Conservation (phyloP, 2,888 invertebrate genomes). For the Sepioteuthis lessoniana region DNA sequence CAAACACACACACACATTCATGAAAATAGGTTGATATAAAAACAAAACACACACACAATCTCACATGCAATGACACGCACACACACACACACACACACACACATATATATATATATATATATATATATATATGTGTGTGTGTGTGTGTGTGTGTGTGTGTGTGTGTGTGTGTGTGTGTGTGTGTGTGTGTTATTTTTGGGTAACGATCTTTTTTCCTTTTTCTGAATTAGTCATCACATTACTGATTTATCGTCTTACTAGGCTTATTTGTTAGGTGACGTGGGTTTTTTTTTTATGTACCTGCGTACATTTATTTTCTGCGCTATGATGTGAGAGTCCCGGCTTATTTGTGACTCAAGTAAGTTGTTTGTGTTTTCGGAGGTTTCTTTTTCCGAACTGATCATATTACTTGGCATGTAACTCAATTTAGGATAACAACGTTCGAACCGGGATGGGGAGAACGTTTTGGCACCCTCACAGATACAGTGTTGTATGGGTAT, state of each 20-base stretch:
- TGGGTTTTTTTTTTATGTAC: not conserved
- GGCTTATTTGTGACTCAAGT: not conserved
- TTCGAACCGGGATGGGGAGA: not conserved
- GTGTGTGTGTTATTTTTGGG: not conserved
- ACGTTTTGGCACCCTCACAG: not conserved
- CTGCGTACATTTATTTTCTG: not conserved
- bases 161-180: not conserved
- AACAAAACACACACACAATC: too few relatives aligned
- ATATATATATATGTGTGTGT: not conserved
- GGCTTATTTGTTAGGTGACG: not conserved
- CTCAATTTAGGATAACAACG: not conserved
- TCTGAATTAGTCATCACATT: not conserved
- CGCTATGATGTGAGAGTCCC: not conserved
- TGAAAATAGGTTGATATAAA: too few relatives aligned
- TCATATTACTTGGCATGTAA: not conserved
- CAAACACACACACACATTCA: too few relatives aligned
- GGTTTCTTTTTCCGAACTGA: not conserved
- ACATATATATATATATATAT: not conserved
- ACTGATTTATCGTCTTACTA: not conserved
- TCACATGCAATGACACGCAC: too few relatives aligned
- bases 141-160: not conserved
- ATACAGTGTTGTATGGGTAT: not conserved
- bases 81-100: not conserved
- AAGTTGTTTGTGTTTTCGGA: not conserved
- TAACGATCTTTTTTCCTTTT: not conserved